These are phyloP conservation scores for Megamerina dolium DNA, from an alignment of 2,888 invertebrate genomes.

Conservation along the genomic window DNA sequence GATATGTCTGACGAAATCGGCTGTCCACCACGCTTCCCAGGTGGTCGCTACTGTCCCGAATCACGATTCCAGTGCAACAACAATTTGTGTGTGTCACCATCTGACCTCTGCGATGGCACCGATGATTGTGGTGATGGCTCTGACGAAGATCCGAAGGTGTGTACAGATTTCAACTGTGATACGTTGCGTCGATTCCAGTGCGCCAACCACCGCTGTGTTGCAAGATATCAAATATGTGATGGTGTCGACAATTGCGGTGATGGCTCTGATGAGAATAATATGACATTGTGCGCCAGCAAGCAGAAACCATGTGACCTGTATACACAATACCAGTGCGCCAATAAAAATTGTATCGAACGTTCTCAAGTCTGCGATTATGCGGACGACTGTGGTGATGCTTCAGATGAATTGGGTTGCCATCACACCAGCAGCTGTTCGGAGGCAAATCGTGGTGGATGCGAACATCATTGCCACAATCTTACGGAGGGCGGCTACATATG, in stretches of 20 bases:
- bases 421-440: slow-evolving; percentile 58
- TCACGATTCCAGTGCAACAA: slow-evolving; percentile 88
- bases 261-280: slow-evolving; percentile 92
- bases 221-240: slow-evolving; percentile 83
- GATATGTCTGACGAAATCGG: slow-evolving; percentile 86
- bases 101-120: slow-evolving; percentile 86
- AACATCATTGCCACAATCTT: slow-evolving; percentile 84
- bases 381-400: slow-evolving; percentile 85
- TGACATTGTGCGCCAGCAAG: slow-evolving; percentile 77
- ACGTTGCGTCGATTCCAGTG: slow-evolving; percentile 82
- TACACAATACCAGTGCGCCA: slow-evolving; percentile 82
- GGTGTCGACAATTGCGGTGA: slow-evolving; percentile 90
- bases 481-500: slow-evolving; percentile 83
- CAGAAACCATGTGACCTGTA: slow-evolving; percentile 70
- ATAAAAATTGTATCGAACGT: slow-evolving; percentile 75
- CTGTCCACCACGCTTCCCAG: slow-evolving; percentile 83
- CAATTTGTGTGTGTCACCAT: slow-evolving; percentile 82
- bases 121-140: slow-evolving; percentile 91
- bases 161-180: slow-evolving; percentile 81
- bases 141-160: slow-evolving; percentile 76
- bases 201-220: slow-evolving; percentile 79
- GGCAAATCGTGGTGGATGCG: slow-evolving; percentile 71
- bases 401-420: slow-evolving; percentile 87
- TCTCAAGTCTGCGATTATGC: slow-evolving; percentile 78
- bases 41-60: slow-evolving; percentile 82